phyloP scores from a whole-genome alignment of 2,113 vertebrate genomes.

The Motacilla tschutschensis region DNA sequence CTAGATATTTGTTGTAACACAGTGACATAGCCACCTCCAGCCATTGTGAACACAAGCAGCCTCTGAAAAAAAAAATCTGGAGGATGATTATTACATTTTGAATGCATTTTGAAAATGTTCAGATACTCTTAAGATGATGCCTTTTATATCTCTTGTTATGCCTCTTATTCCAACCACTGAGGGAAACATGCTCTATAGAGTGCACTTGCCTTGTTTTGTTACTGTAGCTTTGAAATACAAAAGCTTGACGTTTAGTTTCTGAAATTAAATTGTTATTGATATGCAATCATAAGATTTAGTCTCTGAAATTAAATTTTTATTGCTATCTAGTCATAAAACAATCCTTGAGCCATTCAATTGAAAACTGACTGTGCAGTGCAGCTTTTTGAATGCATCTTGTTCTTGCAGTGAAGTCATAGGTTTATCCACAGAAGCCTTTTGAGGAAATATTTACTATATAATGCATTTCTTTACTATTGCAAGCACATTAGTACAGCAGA shows the following conservation, averaged over 20 bases:
- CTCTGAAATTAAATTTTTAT: background rate
- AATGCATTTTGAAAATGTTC: background rate
- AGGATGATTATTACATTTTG: background rate
- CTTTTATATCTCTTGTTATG: background rate
- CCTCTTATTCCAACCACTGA: background rate
- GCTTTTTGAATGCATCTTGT: background rate
- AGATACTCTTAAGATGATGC: background rate
- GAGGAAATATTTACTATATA: background rate
- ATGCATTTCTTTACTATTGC: background rate
- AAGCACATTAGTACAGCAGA: background rate
- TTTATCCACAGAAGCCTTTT: background rate
- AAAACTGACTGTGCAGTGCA: background rate
- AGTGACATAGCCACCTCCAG: too few relatives aligned
- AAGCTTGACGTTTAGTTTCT: background rate
- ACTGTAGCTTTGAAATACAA: background rate
- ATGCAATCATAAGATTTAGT: background rate
- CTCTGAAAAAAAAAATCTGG: background rate
- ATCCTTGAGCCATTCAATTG: background rate
- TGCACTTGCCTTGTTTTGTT: background rate
- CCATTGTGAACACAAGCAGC: background rate
- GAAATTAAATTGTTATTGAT: background rate
- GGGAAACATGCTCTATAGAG: background rate
- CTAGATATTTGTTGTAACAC: background rate
- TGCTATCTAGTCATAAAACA: background rate
- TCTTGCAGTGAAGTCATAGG: background rate